Conservation (phyloP, 2,888 invertebrate genomes). For the Callosobruchus maculatus region DNA sequence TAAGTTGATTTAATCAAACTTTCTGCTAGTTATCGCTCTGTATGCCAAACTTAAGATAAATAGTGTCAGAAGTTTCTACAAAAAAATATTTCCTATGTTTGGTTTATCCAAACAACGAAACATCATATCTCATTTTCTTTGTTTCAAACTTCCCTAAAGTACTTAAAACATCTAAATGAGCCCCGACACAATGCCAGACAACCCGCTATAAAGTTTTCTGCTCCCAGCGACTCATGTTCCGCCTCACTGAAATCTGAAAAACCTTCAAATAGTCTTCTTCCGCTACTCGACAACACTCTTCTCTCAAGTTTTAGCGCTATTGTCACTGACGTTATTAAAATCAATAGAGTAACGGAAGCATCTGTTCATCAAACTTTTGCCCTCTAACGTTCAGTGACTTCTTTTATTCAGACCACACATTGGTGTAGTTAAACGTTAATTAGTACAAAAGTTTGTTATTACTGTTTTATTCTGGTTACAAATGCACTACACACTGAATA, state of each 20-base stretch:
- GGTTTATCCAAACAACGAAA: background rate
- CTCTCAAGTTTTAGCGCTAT: background rate
- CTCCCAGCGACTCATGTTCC: background rate
- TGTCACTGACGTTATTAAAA: background rate
- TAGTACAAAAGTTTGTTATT: too few relatives aligned
- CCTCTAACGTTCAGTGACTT: background rate
- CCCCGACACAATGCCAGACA: background rate
- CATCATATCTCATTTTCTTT: background rate
- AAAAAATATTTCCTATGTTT: background rate
- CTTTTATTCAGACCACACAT: background rate
- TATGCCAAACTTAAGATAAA: background rate
- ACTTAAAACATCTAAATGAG: background rate
- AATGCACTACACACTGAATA: too few relatives aligned
- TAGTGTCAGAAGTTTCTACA: background rate
- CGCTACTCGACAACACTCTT: background rate
- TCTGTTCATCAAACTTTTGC: conserved; percentile 20
- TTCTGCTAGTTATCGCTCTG: too few relatives aligned
- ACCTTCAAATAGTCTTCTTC: background rate
- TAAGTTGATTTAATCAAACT: too few relatives aligned
- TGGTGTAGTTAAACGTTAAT: too few relatives aligned
- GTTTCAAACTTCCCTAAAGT: background rate
- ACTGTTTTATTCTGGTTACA: too few relatives aligned
- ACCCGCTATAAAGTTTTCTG: background rate
- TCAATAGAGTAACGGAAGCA: conserved; percentile 1
- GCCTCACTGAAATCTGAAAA: background rate